A percentile compares a stretch with the other conserved stretches of the same genome.
Evolutionary conservation across 2,797 vertebrate species (phyloP).

Genomic region (Argyrosomus regius): DNA sequence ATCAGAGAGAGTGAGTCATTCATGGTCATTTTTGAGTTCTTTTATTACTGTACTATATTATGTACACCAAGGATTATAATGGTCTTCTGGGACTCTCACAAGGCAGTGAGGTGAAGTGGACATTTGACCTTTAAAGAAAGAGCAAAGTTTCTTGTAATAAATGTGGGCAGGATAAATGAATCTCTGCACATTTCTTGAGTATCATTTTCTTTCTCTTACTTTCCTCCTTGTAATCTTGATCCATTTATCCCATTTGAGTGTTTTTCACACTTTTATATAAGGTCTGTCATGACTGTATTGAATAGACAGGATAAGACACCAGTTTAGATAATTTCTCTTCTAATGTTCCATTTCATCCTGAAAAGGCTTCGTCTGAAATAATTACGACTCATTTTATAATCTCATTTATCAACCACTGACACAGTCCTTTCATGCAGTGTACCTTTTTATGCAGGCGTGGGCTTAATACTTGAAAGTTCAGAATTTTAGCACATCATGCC

Average conservation of each 20-base stretch:
- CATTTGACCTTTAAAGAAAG: conserved; percentile 35
- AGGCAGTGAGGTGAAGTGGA: conserved; percentile 26
- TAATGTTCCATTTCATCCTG: conserved; percentile 1
- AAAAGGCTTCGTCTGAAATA: conserved; percentile 4
- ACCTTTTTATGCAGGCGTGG: neutral
- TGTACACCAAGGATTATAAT: conserved; percentile 23
- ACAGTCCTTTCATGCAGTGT: neutral
- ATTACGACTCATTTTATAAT: conserved; percentile 24
- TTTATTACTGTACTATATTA: conserved; percentile 49
- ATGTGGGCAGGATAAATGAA: neutral
- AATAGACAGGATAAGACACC: neutral
- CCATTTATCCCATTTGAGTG: neutral
- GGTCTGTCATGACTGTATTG: neutral
- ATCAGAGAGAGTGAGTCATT: conserved; percentile 36
- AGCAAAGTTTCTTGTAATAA: conserved; percentile 7
- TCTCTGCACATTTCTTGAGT: neutral
- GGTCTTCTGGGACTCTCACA: neutral
- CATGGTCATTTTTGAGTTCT: conserved; percentile 22
- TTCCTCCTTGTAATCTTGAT: neutral
- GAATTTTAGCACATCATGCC: neutral
- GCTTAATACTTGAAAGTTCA: conserved; percentile 6
- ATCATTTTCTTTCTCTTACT: neutral
- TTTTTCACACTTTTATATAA: neutral
- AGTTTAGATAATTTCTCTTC: conserved; percentile 11
- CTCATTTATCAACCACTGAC: neutral